Conservation (phyloP, 2,888 invertebrate species). For the Alcis repandata region DNA sequence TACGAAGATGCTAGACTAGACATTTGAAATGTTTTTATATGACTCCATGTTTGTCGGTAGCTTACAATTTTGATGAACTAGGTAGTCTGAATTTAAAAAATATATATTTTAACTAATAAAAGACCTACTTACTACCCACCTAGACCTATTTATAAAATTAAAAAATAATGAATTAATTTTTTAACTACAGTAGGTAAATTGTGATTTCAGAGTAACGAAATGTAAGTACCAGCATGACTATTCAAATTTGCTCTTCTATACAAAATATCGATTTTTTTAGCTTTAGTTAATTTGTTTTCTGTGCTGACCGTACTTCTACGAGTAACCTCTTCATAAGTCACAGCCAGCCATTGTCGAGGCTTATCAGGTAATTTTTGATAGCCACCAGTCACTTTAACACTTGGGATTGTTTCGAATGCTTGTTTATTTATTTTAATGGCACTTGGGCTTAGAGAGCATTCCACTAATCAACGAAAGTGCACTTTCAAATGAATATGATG, state of each 20-base stretch:
- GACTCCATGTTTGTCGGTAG: background rate
- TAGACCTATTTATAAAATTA: too few species aligned
- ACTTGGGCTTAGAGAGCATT: constrained; percentile 78
- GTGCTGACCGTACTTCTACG: constrained; percentile 39
- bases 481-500: constrained; percentile 83
- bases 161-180: too few species aligned
- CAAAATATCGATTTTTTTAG: background rate
- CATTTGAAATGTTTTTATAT: background rate
- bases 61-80: background rate
- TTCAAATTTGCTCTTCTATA: too few species aligned
- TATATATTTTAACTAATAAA: too few species aligned
- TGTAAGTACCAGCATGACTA: too few species aligned
- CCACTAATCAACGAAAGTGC: constrained; percentile 81
- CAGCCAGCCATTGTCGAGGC: constrained; percentile 73
- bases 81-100: too few species aligned
- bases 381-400: constrained; percentile 84
- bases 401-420: constrained; percentile 80
- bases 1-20: constrained; percentile 57
- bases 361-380: constrained; percentile 86
- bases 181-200: too few species aligned
- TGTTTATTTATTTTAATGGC: constrained; percentile 84
- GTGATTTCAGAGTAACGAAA: too few species aligned
- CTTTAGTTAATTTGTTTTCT: constrained; percentile 15
- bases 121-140: too few species aligned
- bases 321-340: constrained; percentile 85